phyloP scores from a whole-genome alignment of 2,797 vertebrate species.

The Phylloscopus collybita region DNA sequence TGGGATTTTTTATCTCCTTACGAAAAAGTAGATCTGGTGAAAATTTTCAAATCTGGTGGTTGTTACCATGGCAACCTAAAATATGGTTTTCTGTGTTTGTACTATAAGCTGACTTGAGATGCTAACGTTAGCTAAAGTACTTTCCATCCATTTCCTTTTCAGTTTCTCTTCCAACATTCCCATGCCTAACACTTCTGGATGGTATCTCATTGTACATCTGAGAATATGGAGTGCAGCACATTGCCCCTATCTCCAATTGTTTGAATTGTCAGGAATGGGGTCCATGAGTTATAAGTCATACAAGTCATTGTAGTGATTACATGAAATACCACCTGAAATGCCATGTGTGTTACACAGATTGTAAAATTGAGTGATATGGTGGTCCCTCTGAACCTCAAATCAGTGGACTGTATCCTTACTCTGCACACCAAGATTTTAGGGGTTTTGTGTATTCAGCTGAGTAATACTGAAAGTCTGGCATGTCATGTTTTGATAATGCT shows the following conservation, averaged over 20 bases:
- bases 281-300: not conserved
- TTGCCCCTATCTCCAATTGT: not conserved
- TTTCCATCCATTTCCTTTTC: not conserved
- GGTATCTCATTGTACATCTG: not conserved
- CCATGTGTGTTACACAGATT: not conserved
- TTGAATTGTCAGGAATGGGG: not conserved
- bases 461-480: not conserved
- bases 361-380: not conserved
- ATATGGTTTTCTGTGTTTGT: not conserved
- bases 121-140: not conserved
- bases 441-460: not conserved
- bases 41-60: slow-evolving; percentile 1
- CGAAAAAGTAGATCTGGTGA: slow-evolving; percentile 1
- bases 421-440: not conserved
- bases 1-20: not conserved
- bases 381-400: not conserved
- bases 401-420: not conserved
- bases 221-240: not conserved
- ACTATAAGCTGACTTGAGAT: not conserved
- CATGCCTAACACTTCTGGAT: not conserved
- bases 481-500: not conserved
- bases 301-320: not conserved
- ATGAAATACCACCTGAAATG: not conserved
- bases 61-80: slow-evolving; percentile 7
- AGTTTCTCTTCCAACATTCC: not conserved